Conservation (phyloP, 2,113 vertebrate genomes). For the Thalassoma bifasciatum region DNA sequence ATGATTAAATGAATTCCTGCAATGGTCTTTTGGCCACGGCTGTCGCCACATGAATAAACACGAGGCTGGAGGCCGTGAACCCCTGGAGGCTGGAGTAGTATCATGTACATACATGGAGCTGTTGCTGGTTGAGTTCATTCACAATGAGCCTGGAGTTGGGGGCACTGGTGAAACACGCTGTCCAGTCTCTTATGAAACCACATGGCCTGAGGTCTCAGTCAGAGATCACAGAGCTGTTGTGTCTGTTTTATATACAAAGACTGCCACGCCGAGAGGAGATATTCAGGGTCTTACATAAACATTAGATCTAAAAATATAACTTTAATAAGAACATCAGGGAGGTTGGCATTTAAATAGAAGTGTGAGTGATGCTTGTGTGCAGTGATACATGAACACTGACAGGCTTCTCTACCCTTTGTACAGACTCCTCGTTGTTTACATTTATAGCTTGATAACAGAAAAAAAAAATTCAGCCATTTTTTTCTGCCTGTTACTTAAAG, state of each 20-base stretch:
- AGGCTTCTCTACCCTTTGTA: too few species aligned
- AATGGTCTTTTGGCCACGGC: constrained; percentile 31
- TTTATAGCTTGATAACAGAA: too few species aligned
- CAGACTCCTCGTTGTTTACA: too few species aligned
- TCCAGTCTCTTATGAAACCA: constrained; percentile 56
- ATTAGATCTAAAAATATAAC: constrained; percentile 17
- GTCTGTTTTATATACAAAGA: constrained; percentile 44
- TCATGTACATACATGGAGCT: constrained; percentile 74
- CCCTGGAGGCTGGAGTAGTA: constrained; percentile 14
- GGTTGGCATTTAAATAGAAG: background rate
- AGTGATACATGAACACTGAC: background rate
- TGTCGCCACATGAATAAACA: constrained; percentile 46
- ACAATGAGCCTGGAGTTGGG: constrained; percentile 16
- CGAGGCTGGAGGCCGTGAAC: constrained; percentile 39
- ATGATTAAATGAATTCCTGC: constrained; percentile 55
- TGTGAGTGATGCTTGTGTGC: background rate
- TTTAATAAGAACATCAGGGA: constrained; percentile 3
- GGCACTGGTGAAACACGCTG: constrained; percentile 23
- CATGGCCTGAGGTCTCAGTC: constrained; percentile 46
- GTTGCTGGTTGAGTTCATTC: constrained; percentile 46
- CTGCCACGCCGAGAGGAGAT: constrained; percentile 23
- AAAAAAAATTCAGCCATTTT: too few species aligned
- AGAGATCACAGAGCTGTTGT: constrained; percentile 27
- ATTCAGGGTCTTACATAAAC: constrained; percentile 56
- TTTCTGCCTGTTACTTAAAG: too few species aligned